A percentile compares a stretch with the other conserved stretches of the same genome.
Conservation (phyloP, 2,113 vertebrate genomes). For the Crotalus viridis region DNA sequence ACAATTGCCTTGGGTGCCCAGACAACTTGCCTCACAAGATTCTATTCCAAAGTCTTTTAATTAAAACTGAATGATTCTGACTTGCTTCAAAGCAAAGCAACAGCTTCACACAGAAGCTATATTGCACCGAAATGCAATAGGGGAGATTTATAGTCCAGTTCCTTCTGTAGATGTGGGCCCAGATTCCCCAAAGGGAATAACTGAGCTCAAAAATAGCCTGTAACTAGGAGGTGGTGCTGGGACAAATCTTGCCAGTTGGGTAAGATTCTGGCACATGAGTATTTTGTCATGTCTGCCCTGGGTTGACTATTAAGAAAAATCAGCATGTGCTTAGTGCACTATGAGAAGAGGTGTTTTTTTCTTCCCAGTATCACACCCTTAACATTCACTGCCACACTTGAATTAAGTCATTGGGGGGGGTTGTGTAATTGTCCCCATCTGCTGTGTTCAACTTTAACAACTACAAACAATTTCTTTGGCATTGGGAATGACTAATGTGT, state of each 20-base stretch:
- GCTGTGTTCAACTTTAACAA: too few species aligned
- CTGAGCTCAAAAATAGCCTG: neutral
- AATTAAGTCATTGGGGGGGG: too few species aligned
- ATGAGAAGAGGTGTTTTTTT: too few species aligned
- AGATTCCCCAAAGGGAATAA: neutral
- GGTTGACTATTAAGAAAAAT: too few species aligned
- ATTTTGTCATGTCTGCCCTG: neutral
- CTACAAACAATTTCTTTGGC: too few species aligned
- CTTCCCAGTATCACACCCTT: too few species aligned
- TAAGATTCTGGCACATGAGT: neutral
- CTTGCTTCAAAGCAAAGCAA: neutral
- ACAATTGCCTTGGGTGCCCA: neutral
- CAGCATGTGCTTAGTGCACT: too few species aligned
- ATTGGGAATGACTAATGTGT: too few species aligned
- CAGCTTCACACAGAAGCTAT: neutral
- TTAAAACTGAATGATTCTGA: neutral
- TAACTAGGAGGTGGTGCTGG: neutral
- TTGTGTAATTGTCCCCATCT: too few species aligned
- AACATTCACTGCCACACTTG: too few species aligned
- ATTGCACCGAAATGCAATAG: neutral
- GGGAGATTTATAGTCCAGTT: neutral
- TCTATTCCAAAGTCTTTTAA: neutral
- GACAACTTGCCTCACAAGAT: neutral
- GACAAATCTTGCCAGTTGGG: neutral
- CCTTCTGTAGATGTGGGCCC: neutral